phyloP scores from a whole-genome alignment of 2,888 invertebrate species.

The Drosophila gaucha region DNA sequence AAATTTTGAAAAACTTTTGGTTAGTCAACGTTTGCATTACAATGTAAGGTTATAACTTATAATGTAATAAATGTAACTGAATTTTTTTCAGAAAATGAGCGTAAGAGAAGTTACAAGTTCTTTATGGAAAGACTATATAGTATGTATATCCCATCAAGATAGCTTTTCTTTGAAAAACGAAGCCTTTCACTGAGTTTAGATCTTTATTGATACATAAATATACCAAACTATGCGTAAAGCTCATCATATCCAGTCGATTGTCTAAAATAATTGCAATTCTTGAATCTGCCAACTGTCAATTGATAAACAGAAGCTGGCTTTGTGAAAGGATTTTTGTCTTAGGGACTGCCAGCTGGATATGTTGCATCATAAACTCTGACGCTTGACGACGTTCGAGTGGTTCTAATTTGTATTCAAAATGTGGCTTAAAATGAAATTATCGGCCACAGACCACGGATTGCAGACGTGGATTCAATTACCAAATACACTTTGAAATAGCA shows the following conservation, averaged over 20 bases:
- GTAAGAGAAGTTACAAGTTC: no score
- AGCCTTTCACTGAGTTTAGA: no score
- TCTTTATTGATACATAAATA: no score
- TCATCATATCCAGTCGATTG: conserved; percentile 1
- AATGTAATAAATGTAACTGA: no score
- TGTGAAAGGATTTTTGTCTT: neutral
- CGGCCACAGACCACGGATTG: conserved; percentile 72
- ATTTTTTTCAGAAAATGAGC: no score
- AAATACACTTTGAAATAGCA: conserved; percentile 54
- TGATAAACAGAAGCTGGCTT: neutral
- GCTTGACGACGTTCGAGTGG: neutral
- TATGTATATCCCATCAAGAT: no score
- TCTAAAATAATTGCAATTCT: conserved; percentile 1
- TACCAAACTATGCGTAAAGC: neutral
- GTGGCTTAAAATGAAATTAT: conserved; percentile 72
- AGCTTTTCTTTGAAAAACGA: no score
- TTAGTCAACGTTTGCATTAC: no score
- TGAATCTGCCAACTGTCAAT: neutral
- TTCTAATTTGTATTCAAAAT: conserved; percentile 76
- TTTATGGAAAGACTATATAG: no score
- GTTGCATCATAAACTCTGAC: neutral
- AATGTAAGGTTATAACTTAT: no score
- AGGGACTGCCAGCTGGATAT: neutral
- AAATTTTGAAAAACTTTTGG: no score
- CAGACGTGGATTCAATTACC: conserved; percentile 80